Conservation (phyloP, 2,113 vertebrate genomes). For the Cottus gobio region DNA sequence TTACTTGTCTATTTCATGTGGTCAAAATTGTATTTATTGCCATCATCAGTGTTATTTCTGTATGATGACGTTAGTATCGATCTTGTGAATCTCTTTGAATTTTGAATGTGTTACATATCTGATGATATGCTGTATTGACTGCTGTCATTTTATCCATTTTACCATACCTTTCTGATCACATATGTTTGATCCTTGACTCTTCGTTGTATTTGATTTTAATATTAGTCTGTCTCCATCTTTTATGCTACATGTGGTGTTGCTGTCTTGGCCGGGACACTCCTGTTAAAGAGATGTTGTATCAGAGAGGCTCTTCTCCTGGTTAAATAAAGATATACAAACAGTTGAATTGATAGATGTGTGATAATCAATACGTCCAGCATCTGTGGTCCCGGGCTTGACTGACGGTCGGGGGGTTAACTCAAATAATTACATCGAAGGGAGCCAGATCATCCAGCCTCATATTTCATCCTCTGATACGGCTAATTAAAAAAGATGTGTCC, state of each 20-base stretch:
- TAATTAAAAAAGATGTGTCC: constrained; percentile 62
- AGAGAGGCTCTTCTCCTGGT: neutral
- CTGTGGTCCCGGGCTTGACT: constrained; percentile 43
- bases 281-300: neutral
- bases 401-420: constrained; percentile 6
- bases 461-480: constrained; percentile 43
- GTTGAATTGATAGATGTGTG: constrained; percentile 71
- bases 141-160: neutral
- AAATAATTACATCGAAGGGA: constrained; percentile 35
- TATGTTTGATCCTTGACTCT: neutral
- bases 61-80: neutral
- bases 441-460: constrained; percentile 28
- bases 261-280: neutral
- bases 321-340: neutral
- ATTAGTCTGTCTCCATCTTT: neutral
- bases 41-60: neutral
- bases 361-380: constrained; percentile 71
- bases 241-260: neutral
- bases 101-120: neutral
- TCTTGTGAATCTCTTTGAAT: neutral
- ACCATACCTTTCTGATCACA: neutral
- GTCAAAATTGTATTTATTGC: neutral
- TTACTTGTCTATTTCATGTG: no score
- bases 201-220: neutral
- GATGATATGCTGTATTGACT: neutral